These are phyloP conservation scores for Argyrosomus japonicus DNA, from an alignment of 2,113 vertebrate species.

Conservation along the genomic window DNA sequence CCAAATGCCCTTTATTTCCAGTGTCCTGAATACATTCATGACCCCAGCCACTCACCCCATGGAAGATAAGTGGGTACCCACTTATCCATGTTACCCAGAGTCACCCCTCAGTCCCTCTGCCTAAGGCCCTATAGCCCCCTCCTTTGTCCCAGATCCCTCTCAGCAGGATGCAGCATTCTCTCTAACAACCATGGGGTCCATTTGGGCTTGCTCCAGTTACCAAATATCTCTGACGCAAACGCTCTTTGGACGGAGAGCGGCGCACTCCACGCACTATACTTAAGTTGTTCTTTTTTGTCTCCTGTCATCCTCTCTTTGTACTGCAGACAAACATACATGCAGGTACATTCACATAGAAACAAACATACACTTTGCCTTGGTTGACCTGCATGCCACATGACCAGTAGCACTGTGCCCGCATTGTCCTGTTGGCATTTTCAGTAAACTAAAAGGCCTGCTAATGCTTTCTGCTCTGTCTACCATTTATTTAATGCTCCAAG, in stretches of 20 bases:
- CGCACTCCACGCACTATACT: not conserved
- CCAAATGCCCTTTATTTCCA: slow-evolving; percentile 48
- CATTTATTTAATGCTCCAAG: slow-evolving; percentile 73
- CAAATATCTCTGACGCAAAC: slow-evolving; percentile 46
- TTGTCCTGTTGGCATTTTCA: slow-evolving; percentile 61
- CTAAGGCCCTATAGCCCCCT: slow-evolving; percentile 53
- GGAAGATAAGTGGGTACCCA: slow-evolving; percentile 50
- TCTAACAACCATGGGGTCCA: slow-evolving; percentile 69
- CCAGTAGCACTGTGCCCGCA: slow-evolving; percentile 21
- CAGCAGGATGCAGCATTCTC: slow-evolving; percentile 69
- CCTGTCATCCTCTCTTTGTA: not conserved
- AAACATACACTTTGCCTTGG: slow-evolving; percentile 11
- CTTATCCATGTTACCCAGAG: slow-evolving; percentile 64
- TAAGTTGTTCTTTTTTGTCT: not conserved
- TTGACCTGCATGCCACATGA: slow-evolving; percentile 37
- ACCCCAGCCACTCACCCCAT: slow-evolving; percentile 55
- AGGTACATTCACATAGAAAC: slow-evolving; percentile 1
- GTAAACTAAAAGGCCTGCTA: slow-evolving; percentile 71
- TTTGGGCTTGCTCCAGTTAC: slow-evolving; percentile 76
- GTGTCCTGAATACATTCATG: slow-evolving; percentile 65
- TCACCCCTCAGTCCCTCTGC: slow-evolving; percentile 55
- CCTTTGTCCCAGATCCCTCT: slow-evolving; percentile 76
- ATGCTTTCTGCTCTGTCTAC: slow-evolving; percentile 71
- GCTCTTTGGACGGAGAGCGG: slow-evolving; percentile 18
- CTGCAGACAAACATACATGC: not conserved